A percentile compares a stretch with the other conserved stretches of the same genome.
phyloP scores from a whole-genome alignment of 2,888 invertebrate species.

The Chromoteleia sp. region DNA sequence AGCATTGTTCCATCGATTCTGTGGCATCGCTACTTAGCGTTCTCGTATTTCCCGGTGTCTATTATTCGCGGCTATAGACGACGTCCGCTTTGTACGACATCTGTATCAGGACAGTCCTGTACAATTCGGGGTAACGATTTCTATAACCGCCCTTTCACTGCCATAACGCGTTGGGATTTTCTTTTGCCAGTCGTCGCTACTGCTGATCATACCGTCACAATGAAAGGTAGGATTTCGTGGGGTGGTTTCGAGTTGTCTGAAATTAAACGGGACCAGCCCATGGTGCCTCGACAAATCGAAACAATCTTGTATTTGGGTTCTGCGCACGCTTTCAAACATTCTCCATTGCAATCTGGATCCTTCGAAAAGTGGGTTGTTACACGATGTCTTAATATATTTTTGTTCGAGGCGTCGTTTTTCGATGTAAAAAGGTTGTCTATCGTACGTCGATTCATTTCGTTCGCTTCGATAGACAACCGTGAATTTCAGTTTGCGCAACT shows the following conservation, averaged over 20 bases:
- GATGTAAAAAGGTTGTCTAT: neutral
- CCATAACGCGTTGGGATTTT: constrained; percentile 58
- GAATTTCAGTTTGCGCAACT: neutral
- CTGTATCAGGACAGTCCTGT: constrained; percentile 77
- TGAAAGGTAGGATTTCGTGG: constrained; percentile 55
- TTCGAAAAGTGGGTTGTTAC: constrained; percentile 43
- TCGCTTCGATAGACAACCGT: neutral
- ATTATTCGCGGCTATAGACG: constrained; percentile 77
- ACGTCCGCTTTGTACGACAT: constrained; percentile 83
- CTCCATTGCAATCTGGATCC: constrained; percentile 11
- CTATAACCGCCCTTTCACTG: constrained; percentile 70
- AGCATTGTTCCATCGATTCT: constrained; percentile 81
- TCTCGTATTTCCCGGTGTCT: constrained; percentile 77
- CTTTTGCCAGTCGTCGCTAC: constrained; percentile 44
- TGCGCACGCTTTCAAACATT: constrained; percentile 28
- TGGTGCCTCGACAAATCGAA: constrained; percentile 70
- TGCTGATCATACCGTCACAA: constrained; percentile 63
- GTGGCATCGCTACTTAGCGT: constrained; percentile 84
- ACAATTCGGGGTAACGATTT: constrained; percentile 63
- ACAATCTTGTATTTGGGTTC: constrained; percentile 69
- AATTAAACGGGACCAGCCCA: constrained; percentile 63
- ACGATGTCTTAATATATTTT: constrained; percentile 60
- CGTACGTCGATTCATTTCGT: neutral
- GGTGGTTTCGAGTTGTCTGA: constrained; percentile 49
- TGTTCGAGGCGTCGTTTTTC: neutral